Base-by-base conservation (phyloP, 1,140 invertebrate genomes). In the Dolichoris vasculosae region DNA sequence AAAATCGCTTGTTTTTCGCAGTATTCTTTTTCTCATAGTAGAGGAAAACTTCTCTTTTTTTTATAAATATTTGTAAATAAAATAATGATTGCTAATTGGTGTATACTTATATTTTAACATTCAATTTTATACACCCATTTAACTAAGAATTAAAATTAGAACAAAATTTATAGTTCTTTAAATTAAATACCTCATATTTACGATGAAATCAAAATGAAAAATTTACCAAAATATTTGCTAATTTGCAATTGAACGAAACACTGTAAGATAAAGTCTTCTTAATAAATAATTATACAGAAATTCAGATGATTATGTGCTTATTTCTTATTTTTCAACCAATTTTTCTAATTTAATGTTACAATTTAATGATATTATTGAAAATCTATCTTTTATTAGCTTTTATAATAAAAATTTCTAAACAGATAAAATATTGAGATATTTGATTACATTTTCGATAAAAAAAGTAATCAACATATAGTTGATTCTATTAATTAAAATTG, bases 61-160 rank as follows among this genome's bases (percentile, higher is more conserved):
- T 48, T 48, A 75, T 75, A 48, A 75, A 48, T 75, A 75, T 75
- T 75, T 75, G 73, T n/a, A 75, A 75, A 75, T 30, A 46, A 46
- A 46, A 73, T 73, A 75, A 7, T 48, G n/a, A 46, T 48, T 75
- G 43, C 40, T 75, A 73, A 40, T 43, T 43, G 35, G 75, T 51
- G 82, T 86, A 86, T 71, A 43, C 69, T 69, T 86, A 85, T 87
- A 88, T 88, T 82, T 86, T 88, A 86, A 83, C 82, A 79, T 84
- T 80, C 86, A 86, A 40, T 63, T 46, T 86, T 73, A 85, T 86
- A 63, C 86, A 86, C 80, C 46, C 78, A 86, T 63, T 43, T 38
- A 83, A 67, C 23, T 63, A n/a, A 78, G 32, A 38, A 69, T 77
- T 77, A 43, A 67, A 64, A 82, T 82, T 55, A 38, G 43, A 23